phyloP scores from a whole-genome alignment of 1,140 invertebrate genomes.

The Nasonia vitripennis region DNA sequence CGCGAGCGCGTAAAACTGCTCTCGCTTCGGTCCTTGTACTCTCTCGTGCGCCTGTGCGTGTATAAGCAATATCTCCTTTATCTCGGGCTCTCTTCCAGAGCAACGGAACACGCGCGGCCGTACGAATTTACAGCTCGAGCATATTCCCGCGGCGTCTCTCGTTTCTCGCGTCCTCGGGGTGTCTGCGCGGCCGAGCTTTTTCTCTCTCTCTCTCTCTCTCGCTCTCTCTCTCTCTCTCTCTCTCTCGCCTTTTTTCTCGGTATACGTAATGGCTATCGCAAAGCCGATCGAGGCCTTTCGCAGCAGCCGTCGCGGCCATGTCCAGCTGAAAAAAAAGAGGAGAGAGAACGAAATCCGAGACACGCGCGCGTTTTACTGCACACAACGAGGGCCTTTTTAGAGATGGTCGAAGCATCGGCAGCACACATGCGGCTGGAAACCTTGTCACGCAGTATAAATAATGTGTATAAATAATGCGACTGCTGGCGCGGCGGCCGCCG shows the following conservation, averaged over 20 bases:
- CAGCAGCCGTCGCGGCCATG: constrained; percentile 28
- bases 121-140: no score
- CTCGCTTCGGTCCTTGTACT: neutral
- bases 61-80: constrained; percentile 3
- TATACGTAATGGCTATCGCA: constrained; percentile 23
- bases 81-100: neutral
- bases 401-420: neutral
- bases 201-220: no score
- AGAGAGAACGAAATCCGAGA: constrained; percentile 26
- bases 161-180: no score
- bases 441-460: constrained; percentile 51
- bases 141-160: no score
- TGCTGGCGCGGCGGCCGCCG: neutral
- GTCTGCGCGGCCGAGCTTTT: no score
- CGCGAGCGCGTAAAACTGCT: neutral
- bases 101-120: no score
- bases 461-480: constrained; percentile 51
- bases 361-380: neutral
- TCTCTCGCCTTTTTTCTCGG: constrained; percentile 6
- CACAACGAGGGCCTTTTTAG: constrained; percentile 9
- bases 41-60: neutral
- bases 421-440: constrained; percentile 25
- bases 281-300: constrained; percentile 44
- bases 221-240: constrained; percentile 3
- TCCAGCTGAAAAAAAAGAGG: constrained; percentile 16